phyloP scores from a whole-genome alignment of 1,140 invertebrate species.

The Caenorhabditis tropicalis region DNA sequence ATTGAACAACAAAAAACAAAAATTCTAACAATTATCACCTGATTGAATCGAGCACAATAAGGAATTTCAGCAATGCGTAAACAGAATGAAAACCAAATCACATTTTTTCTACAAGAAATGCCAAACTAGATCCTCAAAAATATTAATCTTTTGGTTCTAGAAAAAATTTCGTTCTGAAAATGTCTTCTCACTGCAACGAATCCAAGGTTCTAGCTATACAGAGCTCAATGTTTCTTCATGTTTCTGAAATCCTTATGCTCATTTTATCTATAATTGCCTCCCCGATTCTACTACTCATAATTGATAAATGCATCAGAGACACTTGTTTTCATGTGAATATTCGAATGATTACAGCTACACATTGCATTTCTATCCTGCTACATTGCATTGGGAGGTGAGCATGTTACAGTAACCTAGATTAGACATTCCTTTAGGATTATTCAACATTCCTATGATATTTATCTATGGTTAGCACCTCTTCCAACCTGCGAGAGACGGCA shows the following conservation, averaged over 20 bases:
- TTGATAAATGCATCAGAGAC: not conserved
- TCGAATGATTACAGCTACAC: not conserved
- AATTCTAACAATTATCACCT: no score
- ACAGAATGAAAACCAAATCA: no score
- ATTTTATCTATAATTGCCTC: not conserved
- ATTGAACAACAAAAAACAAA: no score
- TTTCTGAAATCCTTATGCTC: not conserved
- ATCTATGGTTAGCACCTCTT: not conserved
- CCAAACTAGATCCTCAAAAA: no score
- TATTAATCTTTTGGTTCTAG: no score
- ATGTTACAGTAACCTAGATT: not conserved
- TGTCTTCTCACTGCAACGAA: no score
- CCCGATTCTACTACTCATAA: not conserved
- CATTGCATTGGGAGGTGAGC: not conserved
- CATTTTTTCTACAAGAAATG: no score
- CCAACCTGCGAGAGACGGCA: not conserved
- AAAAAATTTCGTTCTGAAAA: no score
- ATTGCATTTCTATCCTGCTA: not conserved
- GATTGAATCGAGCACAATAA: no score
- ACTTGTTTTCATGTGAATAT: conserved; percentile 18
- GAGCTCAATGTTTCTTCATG: no score
- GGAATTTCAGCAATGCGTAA: no score
- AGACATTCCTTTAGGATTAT: not conserved
- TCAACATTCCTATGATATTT: not conserved
- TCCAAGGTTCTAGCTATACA: no score